These are phyloP conservation scores for Heterochromis multidens DNA, from an alignment of 2,113 vertebrate genomes.

Conservation along the genomic window DNA sequence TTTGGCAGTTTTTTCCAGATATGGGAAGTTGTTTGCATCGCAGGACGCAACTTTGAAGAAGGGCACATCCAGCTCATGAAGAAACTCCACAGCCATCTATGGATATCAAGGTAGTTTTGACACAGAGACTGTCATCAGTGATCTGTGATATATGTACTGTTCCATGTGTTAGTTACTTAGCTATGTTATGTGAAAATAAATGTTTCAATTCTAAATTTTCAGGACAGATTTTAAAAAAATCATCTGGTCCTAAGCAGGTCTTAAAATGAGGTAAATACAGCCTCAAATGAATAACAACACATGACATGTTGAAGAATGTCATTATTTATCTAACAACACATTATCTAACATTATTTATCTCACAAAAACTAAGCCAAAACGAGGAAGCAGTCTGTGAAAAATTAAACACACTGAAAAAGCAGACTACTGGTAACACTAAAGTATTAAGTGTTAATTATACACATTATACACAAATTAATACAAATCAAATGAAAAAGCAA, in stretches of 20 bases:
- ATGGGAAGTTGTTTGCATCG: slow-evolving; percentile 96
- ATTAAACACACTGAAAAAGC: too few relatives aligned
- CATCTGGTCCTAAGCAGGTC: neutral
- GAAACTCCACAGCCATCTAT: slow-evolving; percentile 97
- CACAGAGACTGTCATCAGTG: neutral
- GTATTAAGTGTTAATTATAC: too few relatives aligned
- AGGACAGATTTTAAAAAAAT: neutral
- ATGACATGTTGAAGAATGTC: too few relatives aligned
- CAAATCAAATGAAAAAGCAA: too few relatives aligned
- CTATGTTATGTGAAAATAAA: rapidly evolving
- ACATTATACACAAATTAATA: too few relatives aligned
- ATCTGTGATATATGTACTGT: neutral
- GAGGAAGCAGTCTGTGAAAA: too few relatives aligned
- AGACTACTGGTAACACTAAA: too few relatives aligned
- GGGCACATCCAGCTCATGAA: slow-evolving; percentile 90
- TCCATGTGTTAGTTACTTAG: rapidly evolving
- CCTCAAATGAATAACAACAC: neutral
- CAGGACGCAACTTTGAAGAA: slow-evolving; percentile 98
- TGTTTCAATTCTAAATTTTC: neutral
- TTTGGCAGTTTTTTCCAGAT: slow-evolving; percentile 90
- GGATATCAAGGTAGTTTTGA: neutral
- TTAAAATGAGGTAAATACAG: neutral
- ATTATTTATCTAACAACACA: neutral
- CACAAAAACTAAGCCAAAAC: too few relatives aligned
- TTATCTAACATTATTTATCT: too few relatives aligned